Evolutionary conservation across 2,113 vertebrate genomes (phyloP), one percentile per base, ranked within the genome.

Genomic region (Tympanuchus pallidicinctus): DNA sequence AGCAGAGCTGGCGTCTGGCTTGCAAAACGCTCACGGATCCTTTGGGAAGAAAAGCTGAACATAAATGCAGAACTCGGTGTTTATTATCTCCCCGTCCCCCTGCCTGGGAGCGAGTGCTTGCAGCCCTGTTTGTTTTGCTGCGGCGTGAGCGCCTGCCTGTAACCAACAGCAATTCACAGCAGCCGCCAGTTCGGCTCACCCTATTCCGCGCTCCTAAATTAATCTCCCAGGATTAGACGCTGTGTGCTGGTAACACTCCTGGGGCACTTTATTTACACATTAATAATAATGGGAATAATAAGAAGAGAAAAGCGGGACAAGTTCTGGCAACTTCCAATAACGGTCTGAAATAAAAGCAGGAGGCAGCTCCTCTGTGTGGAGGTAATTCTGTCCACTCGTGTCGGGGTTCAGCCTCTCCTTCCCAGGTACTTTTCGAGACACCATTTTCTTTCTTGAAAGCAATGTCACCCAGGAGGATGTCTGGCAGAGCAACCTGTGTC

Each of bases 241-340:
- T 32, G 38, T 43, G 63, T 78, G 86, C 96, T 19, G 24, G 92
- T 52, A 88, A 84, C 42, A 10, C 94, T 97, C 96, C 97, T 4
- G 93, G 93, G 89, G 82, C 52, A 85, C 90, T 94, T 94, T 92
- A 89, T 95, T 94, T 93, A 73, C 97, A 88, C 76, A 34, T 89
- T 82, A 91, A 93, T 91, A 96, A 96, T 79, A 81, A 57, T 18
- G 36, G 43, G 38, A 86, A 90, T 11, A 86, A 75, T 30, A 38
- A 25, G 94, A 38, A n/a, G 93, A 61, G 92, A 84, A 94, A 94
- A 93, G 82, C 79, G 86, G 96, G 93, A 90, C 96, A 87, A 94
- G 95, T 96, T 95, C 94, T 89, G 96, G 86, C 95, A 96, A 93
- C 93, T 97, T 96, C 82, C 71, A 40, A 13, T 57, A 94, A 65